These are phyloP conservation scores for Hiodon tergisus DNA, from an alignment of 2,113 vertebrate genomes.

Conservation along the genomic window DNA sequence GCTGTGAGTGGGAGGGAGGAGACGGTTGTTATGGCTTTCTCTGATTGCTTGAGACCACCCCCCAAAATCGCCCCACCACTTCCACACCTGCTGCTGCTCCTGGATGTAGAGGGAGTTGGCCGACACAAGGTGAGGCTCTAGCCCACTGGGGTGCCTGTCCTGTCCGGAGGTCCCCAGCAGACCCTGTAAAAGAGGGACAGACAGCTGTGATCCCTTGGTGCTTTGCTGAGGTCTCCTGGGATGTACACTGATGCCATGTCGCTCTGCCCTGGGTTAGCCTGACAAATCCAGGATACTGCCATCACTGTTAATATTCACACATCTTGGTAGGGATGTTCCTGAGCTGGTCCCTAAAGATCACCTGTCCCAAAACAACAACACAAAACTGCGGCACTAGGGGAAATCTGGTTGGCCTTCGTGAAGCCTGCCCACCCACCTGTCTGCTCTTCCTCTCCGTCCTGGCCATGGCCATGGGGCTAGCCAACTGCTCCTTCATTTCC, in stretches of 20 bases:
- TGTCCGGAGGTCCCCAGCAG: constrained; percentile 36
- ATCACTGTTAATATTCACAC: too few relatives aligned
- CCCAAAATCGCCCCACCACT: neutral
- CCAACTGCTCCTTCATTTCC: constrained; percentile 74
- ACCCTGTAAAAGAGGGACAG: constrained; percentile 42
- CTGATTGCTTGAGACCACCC: neutral
- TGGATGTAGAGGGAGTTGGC: constrained; percentile 64
- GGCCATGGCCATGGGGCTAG: constrained; percentile 62
- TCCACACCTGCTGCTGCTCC: constrained; percentile 69
- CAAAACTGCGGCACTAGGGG: neutral
- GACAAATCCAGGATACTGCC: too few relatives aligned
- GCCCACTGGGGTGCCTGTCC: constrained; percentile 42
- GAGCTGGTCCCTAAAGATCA: too few relatives aligned
- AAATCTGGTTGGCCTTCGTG: neutral
- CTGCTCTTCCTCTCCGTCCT: constrained; percentile 67
- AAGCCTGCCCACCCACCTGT: constrained; percentile 51
- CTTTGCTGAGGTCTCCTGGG: too few relatives aligned
- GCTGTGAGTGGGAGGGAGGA: constrained; percentile 42
- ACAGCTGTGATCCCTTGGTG: too few relatives aligned
- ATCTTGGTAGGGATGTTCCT: too few relatives aligned
- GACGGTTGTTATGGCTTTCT: neutral
- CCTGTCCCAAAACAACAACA: too few relatives aligned
- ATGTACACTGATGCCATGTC: too few relatives aligned
- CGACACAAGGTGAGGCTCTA: constrained; percentile 66
- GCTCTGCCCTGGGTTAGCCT: too few relatives aligned